Evolutionary conservation across 2,113 vertebrate genomes (phyloP).

Genomic region (Etia nguti): DNA sequence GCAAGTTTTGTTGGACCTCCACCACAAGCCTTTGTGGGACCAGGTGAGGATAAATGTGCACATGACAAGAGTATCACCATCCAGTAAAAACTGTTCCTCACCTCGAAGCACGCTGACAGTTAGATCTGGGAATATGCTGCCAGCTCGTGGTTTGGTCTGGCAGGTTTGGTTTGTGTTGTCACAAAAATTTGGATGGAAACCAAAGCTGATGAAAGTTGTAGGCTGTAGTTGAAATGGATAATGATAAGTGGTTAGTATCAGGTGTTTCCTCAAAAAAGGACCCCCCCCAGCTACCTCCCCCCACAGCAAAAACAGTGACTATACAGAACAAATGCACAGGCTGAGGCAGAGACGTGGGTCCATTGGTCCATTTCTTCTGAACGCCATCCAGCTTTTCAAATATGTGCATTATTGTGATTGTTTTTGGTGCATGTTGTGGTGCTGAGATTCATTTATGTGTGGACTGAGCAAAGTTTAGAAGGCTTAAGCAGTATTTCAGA

Average conservation of each 20-base stretch:
- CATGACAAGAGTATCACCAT: background rate
- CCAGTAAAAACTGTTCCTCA: background rate
- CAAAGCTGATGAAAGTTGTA: background rate
- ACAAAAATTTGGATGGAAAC: background rate
- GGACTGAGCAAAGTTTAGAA: background rate
- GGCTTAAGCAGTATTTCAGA: background rate
- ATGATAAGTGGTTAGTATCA: background rate
- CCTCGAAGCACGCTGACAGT: background rate
- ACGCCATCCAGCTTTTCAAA: no score
- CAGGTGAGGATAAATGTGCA: constrained; percentile 61
- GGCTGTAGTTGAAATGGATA: background rate
- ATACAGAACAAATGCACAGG: no score
- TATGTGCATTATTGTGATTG: background rate
- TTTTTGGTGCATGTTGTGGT: background rate
- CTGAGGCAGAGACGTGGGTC: no score
- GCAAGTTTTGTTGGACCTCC: constrained; percentile 76
- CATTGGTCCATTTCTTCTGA: no score
- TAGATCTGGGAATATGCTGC: background rate
- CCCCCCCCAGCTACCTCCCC: no score
- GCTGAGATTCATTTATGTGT: background rate
- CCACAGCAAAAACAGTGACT: no score
- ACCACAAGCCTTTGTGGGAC: constrained; percentile 75
- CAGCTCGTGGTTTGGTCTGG: background rate
- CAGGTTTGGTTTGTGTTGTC: background rate
- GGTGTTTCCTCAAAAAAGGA: background rate